Evolutionary conservation across 2,888 invertebrate genomes (phyloP).

Genomic region (Cataglyphis cursor): DNA sequence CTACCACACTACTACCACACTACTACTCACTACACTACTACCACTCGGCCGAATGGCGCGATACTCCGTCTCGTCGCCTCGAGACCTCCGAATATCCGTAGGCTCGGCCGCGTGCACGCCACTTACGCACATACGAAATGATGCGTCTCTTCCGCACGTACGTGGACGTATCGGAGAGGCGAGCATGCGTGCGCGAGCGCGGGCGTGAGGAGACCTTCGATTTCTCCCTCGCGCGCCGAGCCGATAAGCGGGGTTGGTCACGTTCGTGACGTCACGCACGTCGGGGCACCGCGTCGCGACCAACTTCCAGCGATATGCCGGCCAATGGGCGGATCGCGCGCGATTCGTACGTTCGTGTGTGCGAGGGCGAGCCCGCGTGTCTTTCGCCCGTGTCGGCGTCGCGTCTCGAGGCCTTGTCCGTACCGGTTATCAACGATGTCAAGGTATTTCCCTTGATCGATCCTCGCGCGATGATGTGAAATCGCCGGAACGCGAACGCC

Average conservation of each 20-base stretch:
- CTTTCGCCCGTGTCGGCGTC: background rate
- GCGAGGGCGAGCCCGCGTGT: background rate
- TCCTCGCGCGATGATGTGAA: conserved; percentile 4
- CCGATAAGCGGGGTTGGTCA: conserved; percentile 52
- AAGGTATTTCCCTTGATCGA: conserved; percentile 37
- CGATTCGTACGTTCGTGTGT: background rate
- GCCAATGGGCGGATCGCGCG: background rate
- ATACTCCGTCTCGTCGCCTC: conserved; percentile 10
- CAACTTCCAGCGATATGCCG: conserved; percentile 29
- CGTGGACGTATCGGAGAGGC: background rate
- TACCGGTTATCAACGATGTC: conserved; percentile 37
- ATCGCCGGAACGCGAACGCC: conserved; percentile 26
- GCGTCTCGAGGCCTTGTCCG: background rate
- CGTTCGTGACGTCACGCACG: background rate
- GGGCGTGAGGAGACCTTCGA: conserved; percentile 6
- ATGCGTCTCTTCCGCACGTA: background rate
- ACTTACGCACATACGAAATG: background rate
- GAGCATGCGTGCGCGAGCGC: background rate
- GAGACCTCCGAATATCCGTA: conserved; percentile 48
- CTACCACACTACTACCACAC: conserved; percentile 17
- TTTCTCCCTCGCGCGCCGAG: conserved; percentile 21
- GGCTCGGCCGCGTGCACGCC: background rate
- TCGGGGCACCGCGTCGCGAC: background rate
- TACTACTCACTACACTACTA: no score
- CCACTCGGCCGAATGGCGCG: conserved; percentile 4